Evolutionary conservation across 2,888 invertebrate genomes (phyloP), one percentile per base, ranked within the genome.

Genomic region (Nomada fucata): DNA sequence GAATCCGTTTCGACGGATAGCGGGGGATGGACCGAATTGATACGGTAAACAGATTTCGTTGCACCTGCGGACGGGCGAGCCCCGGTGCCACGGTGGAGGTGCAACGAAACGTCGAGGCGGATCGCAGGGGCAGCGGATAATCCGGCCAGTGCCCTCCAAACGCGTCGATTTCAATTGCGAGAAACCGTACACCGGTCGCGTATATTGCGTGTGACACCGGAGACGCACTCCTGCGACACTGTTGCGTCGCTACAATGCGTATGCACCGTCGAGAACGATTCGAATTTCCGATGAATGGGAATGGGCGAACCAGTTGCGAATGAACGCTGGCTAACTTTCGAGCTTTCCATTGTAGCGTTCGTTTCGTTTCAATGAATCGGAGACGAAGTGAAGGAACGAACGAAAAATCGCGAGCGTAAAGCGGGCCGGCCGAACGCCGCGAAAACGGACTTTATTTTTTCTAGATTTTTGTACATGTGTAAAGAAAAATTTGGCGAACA

Each of bases 141-240:
- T 71, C 86, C 47, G 68, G 64, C 63, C 53, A 18, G 68, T 70
- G 74, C 83, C 71, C 84, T 86, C 78, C 76, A 79, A 79, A 63
- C 80, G 69, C 76, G 82, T 73, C 81, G 80, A 84, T 85, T 86
- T 76, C 82, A 84, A 88, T 87, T 84, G 79, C 86, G 83, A 79
- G 84, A 84, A 88, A 88, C 86, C 78, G 88, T 88, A 88, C 84
- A 86, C 88, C 83, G 60, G 36, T 26, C 61, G 68, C 53, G 59
- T 57, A 82, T 76, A 55, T 52, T 47, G 80, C 42, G 76, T 72
- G 76, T 82, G 88, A 67, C 78, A 88, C 65, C 72, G 74, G 87
- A 88, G 82, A 78, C 65, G 64, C 69, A 36, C 75, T 59, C 60
- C 69, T 44, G 52, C 69, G 68, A 86, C 86, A 86, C 44, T 86